Conservation (phyloP, 1,140 invertebrate genomes). For the Bombus difficillimus region DNA sequence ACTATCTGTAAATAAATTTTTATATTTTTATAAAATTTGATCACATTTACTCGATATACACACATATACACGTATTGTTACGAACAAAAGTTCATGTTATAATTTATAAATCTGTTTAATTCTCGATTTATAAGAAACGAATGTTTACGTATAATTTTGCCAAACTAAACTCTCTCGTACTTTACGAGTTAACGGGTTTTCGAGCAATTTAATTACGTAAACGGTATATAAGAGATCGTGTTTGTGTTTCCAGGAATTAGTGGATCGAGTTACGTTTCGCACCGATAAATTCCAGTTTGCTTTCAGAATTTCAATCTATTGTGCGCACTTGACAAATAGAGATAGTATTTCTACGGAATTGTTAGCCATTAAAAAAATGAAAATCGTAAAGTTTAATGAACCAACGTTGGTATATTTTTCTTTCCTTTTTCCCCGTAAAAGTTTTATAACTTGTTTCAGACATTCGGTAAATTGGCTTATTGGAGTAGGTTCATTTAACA, state of each 20-base stretch:
- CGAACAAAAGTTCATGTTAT: too few species aligned
- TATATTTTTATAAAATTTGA: too few species aligned
- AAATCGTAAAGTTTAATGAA: background rate
- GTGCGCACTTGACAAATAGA: background rate
- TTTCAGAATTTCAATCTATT: background rate
- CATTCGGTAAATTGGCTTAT: too few species aligned
- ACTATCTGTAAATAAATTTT: too few species aligned
- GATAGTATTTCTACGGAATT: background rate
- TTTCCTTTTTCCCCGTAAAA: too few species aligned
- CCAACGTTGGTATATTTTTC: too few species aligned
- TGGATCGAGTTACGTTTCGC: constrained; percentile 1
- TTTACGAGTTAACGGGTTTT: background rate
- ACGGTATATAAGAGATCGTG: background rate
- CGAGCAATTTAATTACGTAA: background rate
- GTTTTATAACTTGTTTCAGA: too few species aligned
- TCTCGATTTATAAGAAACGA: background rate
- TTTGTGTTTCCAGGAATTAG: background rate
- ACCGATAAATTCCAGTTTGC: background rate
- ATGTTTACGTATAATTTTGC: background rate
- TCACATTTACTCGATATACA: too few species aligned
- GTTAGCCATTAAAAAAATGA: background rate
- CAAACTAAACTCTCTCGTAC: background rate
- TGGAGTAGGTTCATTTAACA: too few species aligned
- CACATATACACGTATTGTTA: too few species aligned
- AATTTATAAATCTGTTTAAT: background rate